Base-by-base conservation (phyloP, 1,140 invertebrate species). In the Diachasmimorpha longicaudata region DNA sequence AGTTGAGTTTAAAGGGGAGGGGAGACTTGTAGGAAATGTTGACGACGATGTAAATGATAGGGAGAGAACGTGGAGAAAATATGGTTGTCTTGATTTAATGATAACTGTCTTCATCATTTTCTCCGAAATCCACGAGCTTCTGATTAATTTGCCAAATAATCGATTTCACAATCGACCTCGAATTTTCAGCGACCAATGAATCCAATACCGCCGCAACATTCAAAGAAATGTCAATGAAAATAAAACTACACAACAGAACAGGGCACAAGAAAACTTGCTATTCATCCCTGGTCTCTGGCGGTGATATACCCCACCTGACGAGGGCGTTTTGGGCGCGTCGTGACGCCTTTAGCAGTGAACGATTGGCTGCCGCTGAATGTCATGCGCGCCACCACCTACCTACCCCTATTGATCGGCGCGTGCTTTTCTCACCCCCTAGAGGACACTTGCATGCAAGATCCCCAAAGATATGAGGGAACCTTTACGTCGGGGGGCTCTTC, bases 391-490 rank as follows among this genome's bases (percentile, higher is more conserved):
- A 68, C 25, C 72, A 71, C 69, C 70, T 72, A 80, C 79, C 79
- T 76, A 81, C 80, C 79, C 81, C 81, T 84, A 84, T 84, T 84
- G 83, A 84, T 84, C 81, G 78, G 78, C 78, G 68, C 72, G 69
- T 72, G 67, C 72, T 19, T 48, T 46, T 36, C 46, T 70, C 74
- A 77, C 67, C 77, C 79, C 73, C 70, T 77, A 69, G 36, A 80
- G 80, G 77, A 83, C 78, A 77, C 78, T 81, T 80, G 81, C 82
- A 84, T 83, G 84, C 85, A 85, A 86, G 82, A 86, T 87, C 81
- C 82, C 78, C 75, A 78, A 82, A 84, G 85, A 86, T 86, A 85
- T 78, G 80, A 81, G 31, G 36, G n/a, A 79, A 77, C 78, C 80
- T 84, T 83, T 81, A 78, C 77, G 71, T 79, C 16, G 66, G 11